These are phyloP conservation scores for Dasyornis broadbenti DNA, from an alignment of 2,113 vertebrate species.

Conservation along the genomic window DNA sequence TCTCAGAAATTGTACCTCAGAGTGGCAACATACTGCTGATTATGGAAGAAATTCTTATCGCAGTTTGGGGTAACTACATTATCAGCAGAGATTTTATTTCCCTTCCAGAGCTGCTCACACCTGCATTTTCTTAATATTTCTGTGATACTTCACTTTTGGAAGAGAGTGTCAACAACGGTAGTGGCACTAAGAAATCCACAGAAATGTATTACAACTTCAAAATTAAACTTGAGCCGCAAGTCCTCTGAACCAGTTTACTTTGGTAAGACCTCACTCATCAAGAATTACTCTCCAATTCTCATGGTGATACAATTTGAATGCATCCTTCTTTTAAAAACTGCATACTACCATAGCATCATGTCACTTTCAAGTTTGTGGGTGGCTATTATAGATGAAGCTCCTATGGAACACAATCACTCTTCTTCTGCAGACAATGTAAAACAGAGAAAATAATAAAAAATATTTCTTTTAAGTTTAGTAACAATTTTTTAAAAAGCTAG, in stretches of 20 bases:
- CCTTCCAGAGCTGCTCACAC: not conserved
- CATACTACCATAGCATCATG: not conserved
- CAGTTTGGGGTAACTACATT: not conserved
- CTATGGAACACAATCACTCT: not conserved
- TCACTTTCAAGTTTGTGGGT: not conserved
- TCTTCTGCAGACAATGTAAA: not conserved
- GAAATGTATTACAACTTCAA: not conserved
- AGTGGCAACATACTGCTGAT: not conserved
- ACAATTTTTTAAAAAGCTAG: not conserved
- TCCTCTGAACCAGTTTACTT: not conserved
- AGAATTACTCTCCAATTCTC: not conserved
- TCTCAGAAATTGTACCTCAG: not conserved
- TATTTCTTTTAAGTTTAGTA: not conserved
- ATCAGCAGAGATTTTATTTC: not conserved
- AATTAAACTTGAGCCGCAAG: not conserved
- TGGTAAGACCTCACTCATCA: not conserved
- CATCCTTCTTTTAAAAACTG: not conserved
- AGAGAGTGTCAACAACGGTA: not conserved
- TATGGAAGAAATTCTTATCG: not conserved
- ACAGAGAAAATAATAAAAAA: not conserved
- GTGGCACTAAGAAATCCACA: not conserved
- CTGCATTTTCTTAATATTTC: not conserved
- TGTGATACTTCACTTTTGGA: not conserved
- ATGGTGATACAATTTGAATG: not conserved
- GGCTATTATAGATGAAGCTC: not conserved